These are phyloP conservation scores for Thymelicus lineola DNA, from an alignment of 2,888 invertebrate species.

Conservation along the genomic window DNA sequence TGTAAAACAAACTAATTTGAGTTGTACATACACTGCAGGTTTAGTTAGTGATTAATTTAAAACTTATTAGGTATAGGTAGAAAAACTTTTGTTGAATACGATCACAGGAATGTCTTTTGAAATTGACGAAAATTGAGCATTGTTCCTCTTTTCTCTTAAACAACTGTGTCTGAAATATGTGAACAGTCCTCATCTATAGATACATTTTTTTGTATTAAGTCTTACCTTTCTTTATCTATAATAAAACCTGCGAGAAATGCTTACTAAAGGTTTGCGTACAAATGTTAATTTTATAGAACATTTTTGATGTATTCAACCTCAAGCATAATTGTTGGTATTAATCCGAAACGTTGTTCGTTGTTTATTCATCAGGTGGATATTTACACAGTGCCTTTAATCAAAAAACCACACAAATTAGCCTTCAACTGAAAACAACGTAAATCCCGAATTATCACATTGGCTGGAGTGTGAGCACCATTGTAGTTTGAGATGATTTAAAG, in stretches of 20 bases:
- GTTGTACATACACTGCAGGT: not conserved
- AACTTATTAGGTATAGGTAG: no score
- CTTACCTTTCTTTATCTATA: no score
- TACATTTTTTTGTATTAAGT: no score
- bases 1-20: conserved; percentile 23
- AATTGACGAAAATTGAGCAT: no score
- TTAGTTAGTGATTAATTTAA: not conserved
- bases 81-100: no score
- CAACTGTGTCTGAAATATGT: no score
- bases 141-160: no score
- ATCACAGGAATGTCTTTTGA: no score
- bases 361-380: conserved; percentile 19
- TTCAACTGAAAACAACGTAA: not conserved
- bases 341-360: conserved; percentile 1
- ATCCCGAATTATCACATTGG: not conserved
- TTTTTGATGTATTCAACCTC: conserved; percentile 9
- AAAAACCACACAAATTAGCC: conserved; percentile 10
- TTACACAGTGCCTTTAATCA: conserved; percentile 3
- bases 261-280: not conserved
- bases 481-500: no score
- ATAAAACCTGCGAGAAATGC: not conserved
- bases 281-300: not conserved
- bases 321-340: conserved; percentile 1
- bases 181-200: no score
- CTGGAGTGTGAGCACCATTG: not conserved